phyloP scores from a whole-genome alignment of 2,797 vertebrate genomes.

The Poliocrania exsul region DNA sequence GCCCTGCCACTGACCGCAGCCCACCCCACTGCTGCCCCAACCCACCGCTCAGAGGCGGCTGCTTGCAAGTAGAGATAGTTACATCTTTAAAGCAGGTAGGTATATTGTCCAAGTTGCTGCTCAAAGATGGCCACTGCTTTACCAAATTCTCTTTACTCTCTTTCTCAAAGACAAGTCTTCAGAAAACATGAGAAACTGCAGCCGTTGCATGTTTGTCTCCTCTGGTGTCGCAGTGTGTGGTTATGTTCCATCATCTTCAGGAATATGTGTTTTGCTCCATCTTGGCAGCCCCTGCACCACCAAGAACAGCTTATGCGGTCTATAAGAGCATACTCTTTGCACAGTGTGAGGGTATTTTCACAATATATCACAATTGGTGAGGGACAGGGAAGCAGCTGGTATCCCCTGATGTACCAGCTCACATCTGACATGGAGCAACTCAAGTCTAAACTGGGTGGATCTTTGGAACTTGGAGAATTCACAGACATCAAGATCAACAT shows the following conservation, averaged over 20 bases:
- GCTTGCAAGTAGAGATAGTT: not conserved
- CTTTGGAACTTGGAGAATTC: not conserved
- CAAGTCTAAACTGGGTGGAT: not conserved
- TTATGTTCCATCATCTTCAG: not conserved
- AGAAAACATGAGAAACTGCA: not conserved
- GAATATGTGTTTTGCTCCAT: not conserved
- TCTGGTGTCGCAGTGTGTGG: not conserved
- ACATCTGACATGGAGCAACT: accelerated
- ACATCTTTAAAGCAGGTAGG: not conserved
- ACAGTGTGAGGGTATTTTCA: accelerated
- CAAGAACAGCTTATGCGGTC: accelerated
- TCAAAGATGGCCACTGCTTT: not conserved
- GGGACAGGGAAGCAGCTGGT: not conserved
- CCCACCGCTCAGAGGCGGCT: not conserved
- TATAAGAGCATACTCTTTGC: accelerated
- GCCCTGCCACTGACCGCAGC: not conserved
- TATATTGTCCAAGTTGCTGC: not conserved
- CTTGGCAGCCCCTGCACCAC: not conserved
- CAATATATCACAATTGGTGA: accelerated
- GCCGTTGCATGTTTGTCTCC: not conserved
- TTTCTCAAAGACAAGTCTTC: not conserved
- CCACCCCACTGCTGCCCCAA: not conserved
- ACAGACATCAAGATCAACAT: not conserved
- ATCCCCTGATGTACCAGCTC: not conserved
- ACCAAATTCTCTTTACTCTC: not conserved